Evolutionary conservation across 2,797 vertebrate species (phyloP), one percentile per base, ranked within the genome.

Genomic region (Eleutherodactylus coqui): DNA sequence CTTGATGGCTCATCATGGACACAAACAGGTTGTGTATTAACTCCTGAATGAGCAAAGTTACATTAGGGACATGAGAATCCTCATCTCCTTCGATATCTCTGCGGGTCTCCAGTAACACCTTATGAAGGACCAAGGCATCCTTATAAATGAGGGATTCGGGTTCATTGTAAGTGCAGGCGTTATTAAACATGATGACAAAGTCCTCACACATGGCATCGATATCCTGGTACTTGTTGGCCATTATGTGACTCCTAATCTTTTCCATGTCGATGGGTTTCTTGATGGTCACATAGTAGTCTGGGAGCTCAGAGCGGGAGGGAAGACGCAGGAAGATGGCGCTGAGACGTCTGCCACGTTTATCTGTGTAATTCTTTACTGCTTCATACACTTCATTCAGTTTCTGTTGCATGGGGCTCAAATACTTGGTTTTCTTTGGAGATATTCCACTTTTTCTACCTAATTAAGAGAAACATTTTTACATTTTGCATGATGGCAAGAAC

Each of bases 101-200:
- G 83, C 97, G 94, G 0, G 97, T 98, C 92, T 97, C 97, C 60
- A 99, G 91, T 77, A 99, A 92, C 83, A 99, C 98, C 87, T 97
- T 96, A 91, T 99, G 98, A 58, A 99, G 94, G 80, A 99, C 93
- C 83, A 99, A 92, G 7, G 98, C 98, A 51, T 99, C 98, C 85
- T 98, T 98, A 90, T 99, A 99, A 91, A 99, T 99, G 89, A 99
- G 93, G 41, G 98, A 99, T 89, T 99, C 97, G 0, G 98, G 98
- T 88, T 99, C 98, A 0, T 99, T 99, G 88, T 99, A 99, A 0
- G 98, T 99, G 89, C 98, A 99, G 3, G 98, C 98, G 0, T 99
- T 99, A 91, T 99, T 99, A 93, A 99, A 99, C 98, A 99, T 99
- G 90, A 98, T 96, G 80, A 98, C 97, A 19, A 99, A 94, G 93